Evolutionary conservation across 2,113 vertebrate species (phyloP).

Genomic region (Condylura cristata): DNA sequence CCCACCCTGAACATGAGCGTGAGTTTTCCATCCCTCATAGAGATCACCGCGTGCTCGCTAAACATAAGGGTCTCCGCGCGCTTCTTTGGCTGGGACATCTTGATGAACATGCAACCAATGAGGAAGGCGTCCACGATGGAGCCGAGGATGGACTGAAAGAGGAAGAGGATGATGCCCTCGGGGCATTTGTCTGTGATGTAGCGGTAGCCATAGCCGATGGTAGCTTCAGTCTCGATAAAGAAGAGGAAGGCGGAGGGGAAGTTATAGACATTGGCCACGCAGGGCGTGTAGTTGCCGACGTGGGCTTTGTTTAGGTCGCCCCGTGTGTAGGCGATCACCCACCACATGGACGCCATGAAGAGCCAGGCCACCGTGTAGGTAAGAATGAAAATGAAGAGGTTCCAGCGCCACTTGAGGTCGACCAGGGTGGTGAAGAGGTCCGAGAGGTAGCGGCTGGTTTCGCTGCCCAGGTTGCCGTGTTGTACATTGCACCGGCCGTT

Average conservation of each 20-base stretch:
- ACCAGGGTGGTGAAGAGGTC: constrained; percentile 99
- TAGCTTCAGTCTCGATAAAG: constrained; percentile 99
- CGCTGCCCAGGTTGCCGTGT: constrained; percentile 98
- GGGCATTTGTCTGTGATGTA: constrained; percentile 99
- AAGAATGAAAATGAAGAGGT: constrained; percentile 98
- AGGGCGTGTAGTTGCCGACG: constrained; percentile 96
- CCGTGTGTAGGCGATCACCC: constrained; percentile 97
- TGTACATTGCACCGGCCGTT: constrained; percentile 99
- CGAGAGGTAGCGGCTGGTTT: constrained; percentile 98
- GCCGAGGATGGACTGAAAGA: constrained; percentile 98
- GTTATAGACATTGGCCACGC: constrained; percentile 99
- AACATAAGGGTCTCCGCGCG: constrained; percentile 99
- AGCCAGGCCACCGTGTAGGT: constrained; percentile 99
- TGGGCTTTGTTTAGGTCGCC: constrained; percentile 96
- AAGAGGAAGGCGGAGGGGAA: constrained; percentile 99
- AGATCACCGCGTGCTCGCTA: constrained; percentile 97
- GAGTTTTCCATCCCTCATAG: constrained; percentile 98
- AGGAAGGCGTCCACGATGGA: constrained; percentile 99
- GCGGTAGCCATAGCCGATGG: constrained; percentile 97
- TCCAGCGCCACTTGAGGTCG: constrained; percentile 99
- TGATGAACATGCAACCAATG: constrained; percentile 99
- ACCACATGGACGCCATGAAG: constrained; percentile 99
- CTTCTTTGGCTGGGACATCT: constrained; percentile 99
- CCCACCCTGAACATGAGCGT: constrained; percentile 99
- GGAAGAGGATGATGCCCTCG: constrained; percentile 98